A percentile compares a stretch with the other conserved stretches of the same genome.
These are phyloP conservation scores for Trichomycterus rosablanca DNA, from an alignment of 2,113 vertebrate genomes.

Conservation along the genomic window DNA sequence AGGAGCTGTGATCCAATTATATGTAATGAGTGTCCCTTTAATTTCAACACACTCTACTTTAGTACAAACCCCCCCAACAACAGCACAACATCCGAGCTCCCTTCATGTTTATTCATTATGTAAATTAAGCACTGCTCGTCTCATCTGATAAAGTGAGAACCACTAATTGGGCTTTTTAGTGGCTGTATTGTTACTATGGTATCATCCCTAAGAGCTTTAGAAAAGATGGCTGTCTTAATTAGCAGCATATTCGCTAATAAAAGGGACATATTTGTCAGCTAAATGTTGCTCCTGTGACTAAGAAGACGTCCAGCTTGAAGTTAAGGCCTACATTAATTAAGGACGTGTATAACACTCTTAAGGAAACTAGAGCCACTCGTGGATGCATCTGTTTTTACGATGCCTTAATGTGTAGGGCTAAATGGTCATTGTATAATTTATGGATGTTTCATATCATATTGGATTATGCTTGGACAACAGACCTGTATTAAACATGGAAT, in stretches of 20 bases:
- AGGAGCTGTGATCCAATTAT: constrained; percentile 39
- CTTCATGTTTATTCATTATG: constrained; percentile 47
- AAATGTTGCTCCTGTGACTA: constrained; percentile 9
- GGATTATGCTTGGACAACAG: too few species aligned
- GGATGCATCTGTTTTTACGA: too few species aligned
- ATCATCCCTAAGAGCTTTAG: constrained; percentile 30
- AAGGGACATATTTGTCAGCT: constrained; percentile 22
- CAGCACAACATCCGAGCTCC: constrained; percentile 14
- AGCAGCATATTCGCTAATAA: constrained; percentile 14
- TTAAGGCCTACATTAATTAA: background rate
- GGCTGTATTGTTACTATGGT: constrained; percentile 34
- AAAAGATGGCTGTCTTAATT: constrained; percentile 34
- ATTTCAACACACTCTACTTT: constrained; percentile 34
- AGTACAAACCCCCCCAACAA: constrained; percentile 15
- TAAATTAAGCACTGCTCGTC: constrained; percentile 30
- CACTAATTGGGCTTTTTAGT: constrained; percentile 40
- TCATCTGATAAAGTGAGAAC: constrained; percentile 39
- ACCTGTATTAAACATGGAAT: too few species aligned
- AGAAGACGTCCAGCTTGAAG: background rate
- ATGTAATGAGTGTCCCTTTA: constrained; percentile 34
- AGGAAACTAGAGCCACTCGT: too few species aligned
- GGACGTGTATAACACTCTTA: too few species aligned
- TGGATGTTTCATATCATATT: too few species aligned
- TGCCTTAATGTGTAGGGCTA: too few species aligned
- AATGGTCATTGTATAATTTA: too few species aligned